These are phyloP conservation scores for Myocastor coypus DNA, from an alignment of 2,113 vertebrate species.

Conservation along the genomic window DNA sequence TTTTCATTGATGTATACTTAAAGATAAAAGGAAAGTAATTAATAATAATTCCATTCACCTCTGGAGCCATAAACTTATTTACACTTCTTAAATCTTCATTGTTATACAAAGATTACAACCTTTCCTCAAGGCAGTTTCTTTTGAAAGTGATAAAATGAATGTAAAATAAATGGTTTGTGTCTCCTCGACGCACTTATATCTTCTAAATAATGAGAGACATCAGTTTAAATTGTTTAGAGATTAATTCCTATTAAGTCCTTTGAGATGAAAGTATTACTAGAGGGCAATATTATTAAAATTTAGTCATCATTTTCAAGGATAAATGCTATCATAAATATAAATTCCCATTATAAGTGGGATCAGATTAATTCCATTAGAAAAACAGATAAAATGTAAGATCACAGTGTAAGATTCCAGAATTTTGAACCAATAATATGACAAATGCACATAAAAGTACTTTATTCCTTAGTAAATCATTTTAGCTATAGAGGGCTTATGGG, in stretches of 20 bases:
- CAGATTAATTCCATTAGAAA: constrained; percentile 59
- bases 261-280: constrained; percentile 25
- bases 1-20: neutral
- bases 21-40: constrained; percentile 26
- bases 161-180: constrained; percentile 18
- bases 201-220: neutral
- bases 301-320: constrained; percentile 30
- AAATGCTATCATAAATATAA: neutral
- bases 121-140: constrained; percentile 32
- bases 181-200: constrained; percentile 10
- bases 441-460: neutral
- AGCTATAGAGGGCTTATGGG: too few species aligned
- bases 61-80: neutral
- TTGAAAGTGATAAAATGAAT: constrained; percentile 19
- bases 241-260: constrained; percentile 23
- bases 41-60: neutral
- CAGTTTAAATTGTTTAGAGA: constrained; percentile 21
- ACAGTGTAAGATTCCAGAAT: neutral
- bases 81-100: constrained; percentile 6
- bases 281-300: neutral
- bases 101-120: neutral
- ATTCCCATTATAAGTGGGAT: neutral
- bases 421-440: constrained; percentile 9
- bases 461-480: neutral
- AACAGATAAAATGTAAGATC: constrained; percentile 30